phyloP scores from a whole-genome alignment of 2,888 invertebrate genomes.

The Phymatocera aterrima region DNA sequence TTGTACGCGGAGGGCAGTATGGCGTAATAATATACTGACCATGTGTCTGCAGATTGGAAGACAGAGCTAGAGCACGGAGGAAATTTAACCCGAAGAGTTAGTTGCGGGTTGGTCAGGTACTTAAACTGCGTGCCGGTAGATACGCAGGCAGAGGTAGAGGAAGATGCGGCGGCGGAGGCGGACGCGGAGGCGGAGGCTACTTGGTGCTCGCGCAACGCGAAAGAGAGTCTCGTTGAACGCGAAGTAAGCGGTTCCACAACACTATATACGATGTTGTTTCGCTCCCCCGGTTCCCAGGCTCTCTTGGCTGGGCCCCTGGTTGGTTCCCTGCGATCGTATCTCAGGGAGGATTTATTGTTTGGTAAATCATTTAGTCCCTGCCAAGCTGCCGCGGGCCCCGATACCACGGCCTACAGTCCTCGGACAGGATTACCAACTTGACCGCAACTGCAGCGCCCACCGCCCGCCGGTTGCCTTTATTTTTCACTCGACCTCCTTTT shows the following conservation, averaged over 20 bases:
- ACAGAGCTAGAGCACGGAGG: too few species aligned
- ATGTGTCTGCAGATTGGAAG: too few species aligned
- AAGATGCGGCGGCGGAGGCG: too few species aligned
- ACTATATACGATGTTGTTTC: constrained; percentile 52
- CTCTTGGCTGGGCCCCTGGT: constrained; percentile 56
- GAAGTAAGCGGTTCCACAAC: constrained; percentile 59
- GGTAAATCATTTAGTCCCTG: constrained; percentile 74
- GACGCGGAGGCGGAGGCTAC: neutral
- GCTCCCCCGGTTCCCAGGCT: constrained; percentile 74
- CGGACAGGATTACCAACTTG: constrained; percentile 44
- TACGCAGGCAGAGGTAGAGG: too few species aligned
- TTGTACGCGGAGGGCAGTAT: neutral
- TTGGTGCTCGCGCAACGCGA: too few species aligned
- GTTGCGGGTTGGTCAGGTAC: too few species aligned
- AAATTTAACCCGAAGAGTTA: too few species aligned
- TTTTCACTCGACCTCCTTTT: constrained; percentile 35
- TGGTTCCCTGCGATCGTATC: constrained; percentile 71
- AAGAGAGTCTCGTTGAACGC: constrained; percentile 38
- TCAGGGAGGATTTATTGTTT: constrained; percentile 73
- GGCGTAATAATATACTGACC: neutral
- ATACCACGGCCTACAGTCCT: constrained; percentile 48
- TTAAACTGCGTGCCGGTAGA: too few species aligned
- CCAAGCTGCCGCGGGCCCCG: constrained; percentile 69
- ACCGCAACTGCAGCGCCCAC: constrained; percentile 33
- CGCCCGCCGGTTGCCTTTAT: constrained; percentile 39